Evolutionary conservation across 1,140 invertebrate genomes (phyloP).

Genomic region (Matsumurasca onukii): DNA sequence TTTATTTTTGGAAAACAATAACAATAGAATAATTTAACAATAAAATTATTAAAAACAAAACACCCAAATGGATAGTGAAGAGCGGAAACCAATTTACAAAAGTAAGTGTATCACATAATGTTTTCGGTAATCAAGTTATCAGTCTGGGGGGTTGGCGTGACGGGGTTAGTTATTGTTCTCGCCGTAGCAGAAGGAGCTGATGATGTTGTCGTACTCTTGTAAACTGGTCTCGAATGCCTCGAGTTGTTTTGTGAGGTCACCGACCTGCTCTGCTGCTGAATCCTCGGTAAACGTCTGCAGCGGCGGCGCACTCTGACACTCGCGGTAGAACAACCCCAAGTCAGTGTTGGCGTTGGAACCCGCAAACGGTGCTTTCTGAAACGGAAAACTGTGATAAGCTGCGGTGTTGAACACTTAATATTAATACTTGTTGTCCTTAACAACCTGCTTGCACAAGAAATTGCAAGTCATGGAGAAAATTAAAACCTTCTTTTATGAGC

Average conservation of each 20-base stretch:
- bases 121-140: neutral
- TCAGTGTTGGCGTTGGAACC: conserved; percentile 60
- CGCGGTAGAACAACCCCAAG: conserved; percentile 73
- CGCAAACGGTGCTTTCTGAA: conserved; percentile 62
- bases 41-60: too few relatives aligned
- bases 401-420: neutral
- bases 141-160: neutral
- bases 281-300: conserved; percentile 63
- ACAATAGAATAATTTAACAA: too few relatives aligned
- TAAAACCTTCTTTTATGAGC: neutral
- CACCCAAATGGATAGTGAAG: too few relatives aligned
- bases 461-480: neutral
- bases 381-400: conserved; percentile 35
- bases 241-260: conserved; percentile 69
- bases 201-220: conserved; percentile 70
- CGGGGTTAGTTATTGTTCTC: conserved; percentile 47
- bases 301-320: conserved; percentile 75
- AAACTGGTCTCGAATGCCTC: conserved; percentile 72
- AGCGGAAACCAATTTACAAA: too few relatives aligned
- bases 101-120: neutral
- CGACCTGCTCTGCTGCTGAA: conserved; percentile 61
- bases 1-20: too few relatives aligned
- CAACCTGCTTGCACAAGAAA: neutral
- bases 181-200: conserved; percentile 61
- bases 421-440: neutral